Conservation (phyloP, 2,888 invertebrate species). For the Andrena marginata region DNA sequence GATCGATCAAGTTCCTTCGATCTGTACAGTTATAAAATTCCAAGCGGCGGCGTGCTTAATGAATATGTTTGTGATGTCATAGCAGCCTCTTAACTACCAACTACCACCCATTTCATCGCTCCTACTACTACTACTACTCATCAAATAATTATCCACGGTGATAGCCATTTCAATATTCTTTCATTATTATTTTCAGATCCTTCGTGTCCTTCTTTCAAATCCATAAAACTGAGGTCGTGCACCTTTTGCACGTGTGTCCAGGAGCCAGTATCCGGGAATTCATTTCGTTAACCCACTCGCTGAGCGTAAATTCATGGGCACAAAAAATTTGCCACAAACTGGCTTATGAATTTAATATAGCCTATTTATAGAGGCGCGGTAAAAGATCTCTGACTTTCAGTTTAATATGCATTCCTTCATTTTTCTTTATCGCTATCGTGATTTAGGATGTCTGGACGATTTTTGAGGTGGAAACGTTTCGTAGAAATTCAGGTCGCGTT, state of each 20-base stretch:
- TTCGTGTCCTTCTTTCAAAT: background rate
- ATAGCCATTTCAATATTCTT: background rate
- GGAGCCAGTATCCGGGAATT: background rate
- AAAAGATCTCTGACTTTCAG: background rate
- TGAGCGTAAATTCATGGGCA: background rate
- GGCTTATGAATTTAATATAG: background rate
- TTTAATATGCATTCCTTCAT: background rate
- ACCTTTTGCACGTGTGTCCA: slow-evolving; percentile 3
- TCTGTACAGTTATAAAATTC: slow-evolving; percentile 13
- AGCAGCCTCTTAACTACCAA: slow-evolving; percentile 3
- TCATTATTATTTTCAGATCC: background rate
- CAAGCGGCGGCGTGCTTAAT: background rate
- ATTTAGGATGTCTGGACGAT: background rate
- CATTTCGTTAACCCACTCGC: background rate
- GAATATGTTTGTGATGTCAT: background rate
- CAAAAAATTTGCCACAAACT: background rate
- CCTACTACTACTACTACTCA: background rate
- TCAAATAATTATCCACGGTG: background rate
- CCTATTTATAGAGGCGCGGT: background rate
- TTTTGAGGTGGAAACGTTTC: background rate
- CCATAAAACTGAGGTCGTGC: background rate
- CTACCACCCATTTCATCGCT: background rate
- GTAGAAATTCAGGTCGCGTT: background rate
- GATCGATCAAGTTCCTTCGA: slow-evolving; percentile 31
- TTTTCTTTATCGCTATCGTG: background rate